phyloP scores from a whole-genome alignment of 53 echinoderm and acorn worm species.

The Echinometra lucunter region DNA sequence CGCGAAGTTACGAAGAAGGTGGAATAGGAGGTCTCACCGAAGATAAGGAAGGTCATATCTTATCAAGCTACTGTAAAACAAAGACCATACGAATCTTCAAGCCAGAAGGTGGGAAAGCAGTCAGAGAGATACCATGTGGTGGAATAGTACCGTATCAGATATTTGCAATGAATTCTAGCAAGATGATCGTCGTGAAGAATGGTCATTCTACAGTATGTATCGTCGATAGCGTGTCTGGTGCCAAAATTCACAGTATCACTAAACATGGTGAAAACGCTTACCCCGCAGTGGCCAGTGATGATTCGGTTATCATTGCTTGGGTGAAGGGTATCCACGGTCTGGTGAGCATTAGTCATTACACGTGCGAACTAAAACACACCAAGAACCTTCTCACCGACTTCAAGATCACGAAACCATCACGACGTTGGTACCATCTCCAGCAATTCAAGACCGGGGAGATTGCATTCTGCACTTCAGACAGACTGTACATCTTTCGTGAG shows the following conservation, averaged over 20 bases:
- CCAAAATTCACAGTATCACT: background rate
- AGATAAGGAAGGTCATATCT: background rate
- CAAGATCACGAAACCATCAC: background rate
- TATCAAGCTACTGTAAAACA: background rate
- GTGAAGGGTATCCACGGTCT: background rate
- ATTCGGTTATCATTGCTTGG: constrained; percentile 52
- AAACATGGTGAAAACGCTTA: background rate
- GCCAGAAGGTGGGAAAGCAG: constrained; percentile 3
- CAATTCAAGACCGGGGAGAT: constrained; percentile 44
- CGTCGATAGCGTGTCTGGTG: background rate
- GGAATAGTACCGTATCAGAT: background rate
- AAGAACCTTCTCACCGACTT: background rate
- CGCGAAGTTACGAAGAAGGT: background rate
- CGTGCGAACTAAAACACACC: background rate
- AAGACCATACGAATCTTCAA: constrained; percentile 15
- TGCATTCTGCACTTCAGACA: constrained; percentile 37
- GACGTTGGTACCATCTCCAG: background rate
- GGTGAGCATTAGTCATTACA: constrained; percentile 30
- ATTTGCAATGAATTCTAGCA: constrained; percentile 29
- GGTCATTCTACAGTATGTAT: background rate
- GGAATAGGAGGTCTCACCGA: constrained; percentile 1
- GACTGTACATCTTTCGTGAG: constrained; percentile 35
- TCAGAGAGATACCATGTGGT: background rate
- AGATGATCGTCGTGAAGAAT: background rate
- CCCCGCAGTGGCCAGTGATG: constrained; percentile 26